Evolutionary conservation across 2,797 vertebrate genomes (phyloP), one percentile per base, ranked within the genome.

Genomic region (Periophthalmus magnuspinnatus): DNA sequence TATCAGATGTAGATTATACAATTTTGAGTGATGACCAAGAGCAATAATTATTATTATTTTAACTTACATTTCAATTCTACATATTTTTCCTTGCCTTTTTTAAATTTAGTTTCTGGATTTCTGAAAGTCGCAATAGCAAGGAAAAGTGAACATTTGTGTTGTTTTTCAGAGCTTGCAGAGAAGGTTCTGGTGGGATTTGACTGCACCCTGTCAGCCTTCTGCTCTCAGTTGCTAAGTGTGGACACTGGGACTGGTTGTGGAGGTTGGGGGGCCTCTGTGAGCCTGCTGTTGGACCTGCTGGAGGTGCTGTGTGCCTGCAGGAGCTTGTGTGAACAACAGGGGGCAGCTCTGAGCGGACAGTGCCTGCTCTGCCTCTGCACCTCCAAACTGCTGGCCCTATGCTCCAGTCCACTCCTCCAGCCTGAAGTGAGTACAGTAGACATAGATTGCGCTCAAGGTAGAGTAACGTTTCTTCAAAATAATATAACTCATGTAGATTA

Each of bases 251-350:
- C 74, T 2, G 5, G 0, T 5, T 0, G 33, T 60, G 74, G 56
- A 82, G 28, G 1, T 69, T 54, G 82, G 67, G 71, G 76, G 59
- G 84, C 82, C 5, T 90, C 75, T 9, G 71, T 95, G 59, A 86
- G 92, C 17, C 82, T 92, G 47, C 90, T 95, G 50, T 69, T 94
- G 79, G 94, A 96, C 36, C 88, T 98, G 24, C 86, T 97, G 13
- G 96, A 98, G 86, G 87, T 91, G 9, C 90, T 99, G 66, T 62
- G 85, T 17, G 86, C 93, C 19, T 93, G 94, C 62, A 89, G 93
- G 79, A 54, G 50, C 21, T 78, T 76, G 9, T 72, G 88, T 33
- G 85, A 86, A 1, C 21, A 86, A 1, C 21, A 83, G 0, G 80
- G 78, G 0, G 74, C 84, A 7, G 71, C 72, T 55, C 57, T 84